Base-by-base conservation (phyloP, 2,797 vertebrate species). In the Philypnodon macrostomus region DNA sequence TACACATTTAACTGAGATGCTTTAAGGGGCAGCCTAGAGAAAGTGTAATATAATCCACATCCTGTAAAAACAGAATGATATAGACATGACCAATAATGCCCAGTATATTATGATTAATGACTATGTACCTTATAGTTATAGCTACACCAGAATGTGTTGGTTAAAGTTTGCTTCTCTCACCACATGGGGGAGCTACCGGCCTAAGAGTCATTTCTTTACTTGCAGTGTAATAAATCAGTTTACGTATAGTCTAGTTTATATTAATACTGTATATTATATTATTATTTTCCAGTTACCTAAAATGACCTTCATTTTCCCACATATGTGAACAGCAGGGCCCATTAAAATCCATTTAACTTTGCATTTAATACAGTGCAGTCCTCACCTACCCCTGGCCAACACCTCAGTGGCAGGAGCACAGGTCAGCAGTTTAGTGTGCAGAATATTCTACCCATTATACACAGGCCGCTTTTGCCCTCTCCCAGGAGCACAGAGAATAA, bases 171-270 rank as follows among this genome's bases (percentile, higher is more conserved):
- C 35, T n/a, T 34, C 44, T 47, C 7, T 30, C 1, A 50, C 77
- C 87, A 85, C 77, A 75, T 14, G 88, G 44, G 78, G 85, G 80
- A 80, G 79, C 56, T 79, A 55, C 44, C 39, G 32, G 21, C 39
- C 64, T n/a, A 58, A 45, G 36, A 31, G 13, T 48, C 15, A 30
- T 7, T 5, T 16, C 4, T 29, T n/a, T 21, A 37, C 7, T n/a
- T n/a, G n/a, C n/a, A n/a, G n/a, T n/a, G n/a, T n/a, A n/a, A n/a
- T n/a, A n/a, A n/a, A n/a, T n/a, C n/a, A n/a, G n/a, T n/a, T n/a
- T n/a, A n/a, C n/a, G n/a, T n/a, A n/a, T n/a, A n/a, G n/a, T n/a
- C n/a, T n/a, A n/a, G n/a, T n/a, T n/a, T n/a, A n/a, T n/a, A n/a
- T n/a, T n/a, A n/a, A 7, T 40, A 48, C 60, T 41, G 56, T 59